A percentile compares a stretch with the other conserved stretches of the same genome.
phyloP scores from a whole-genome alignment of 2,888 invertebrate genomes.

The Sarcophaga caerulescens region DNA sequence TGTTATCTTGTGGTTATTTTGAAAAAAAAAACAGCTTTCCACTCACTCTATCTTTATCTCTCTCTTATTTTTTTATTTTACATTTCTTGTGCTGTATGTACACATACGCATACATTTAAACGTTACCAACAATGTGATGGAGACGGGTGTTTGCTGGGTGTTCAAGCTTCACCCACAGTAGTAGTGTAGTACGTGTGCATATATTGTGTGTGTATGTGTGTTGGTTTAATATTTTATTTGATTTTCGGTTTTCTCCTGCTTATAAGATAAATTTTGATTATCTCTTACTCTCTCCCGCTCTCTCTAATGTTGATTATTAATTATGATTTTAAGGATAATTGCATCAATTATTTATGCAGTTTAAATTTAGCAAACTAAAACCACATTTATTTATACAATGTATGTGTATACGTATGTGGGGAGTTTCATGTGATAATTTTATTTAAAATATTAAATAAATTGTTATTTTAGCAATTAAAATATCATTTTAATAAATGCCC shows the following conservation, averaged over 20 bases:
- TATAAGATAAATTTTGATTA: constrained; percentile 28
- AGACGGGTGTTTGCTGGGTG: too few species aligned
- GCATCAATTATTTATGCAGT: constrained; percentile 55
- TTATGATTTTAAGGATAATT: constrained; percentile 63
- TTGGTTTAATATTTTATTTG: background rate
- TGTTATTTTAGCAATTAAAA: background rate
- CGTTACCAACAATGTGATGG: too few species aligned
- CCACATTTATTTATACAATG: background rate
- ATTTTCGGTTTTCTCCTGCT: background rate
- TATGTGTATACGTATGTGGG: background rate
- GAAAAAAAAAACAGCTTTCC: background rate
- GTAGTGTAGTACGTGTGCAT: background rate
- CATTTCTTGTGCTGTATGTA: constrained; percentile 1
- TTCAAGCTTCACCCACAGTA: too few species aligned
- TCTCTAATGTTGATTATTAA: constrained; percentile 51
- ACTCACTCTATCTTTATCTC: too few species aligned
- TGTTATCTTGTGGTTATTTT: constrained; percentile 5
- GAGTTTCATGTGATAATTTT: background rate
- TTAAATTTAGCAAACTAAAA: background rate
- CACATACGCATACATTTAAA: background rate
- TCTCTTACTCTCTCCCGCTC: background rate
- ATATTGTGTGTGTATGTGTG: background rate
- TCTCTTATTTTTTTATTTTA: background rate
- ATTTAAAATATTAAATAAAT: background rate
- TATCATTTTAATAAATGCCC: background rate